Evolutionary conservation across 2,113 vertebrate genomes (phyloP), one percentile per base, ranked within the genome.

Genomic region (Brienomyrus longianalis): DNA sequence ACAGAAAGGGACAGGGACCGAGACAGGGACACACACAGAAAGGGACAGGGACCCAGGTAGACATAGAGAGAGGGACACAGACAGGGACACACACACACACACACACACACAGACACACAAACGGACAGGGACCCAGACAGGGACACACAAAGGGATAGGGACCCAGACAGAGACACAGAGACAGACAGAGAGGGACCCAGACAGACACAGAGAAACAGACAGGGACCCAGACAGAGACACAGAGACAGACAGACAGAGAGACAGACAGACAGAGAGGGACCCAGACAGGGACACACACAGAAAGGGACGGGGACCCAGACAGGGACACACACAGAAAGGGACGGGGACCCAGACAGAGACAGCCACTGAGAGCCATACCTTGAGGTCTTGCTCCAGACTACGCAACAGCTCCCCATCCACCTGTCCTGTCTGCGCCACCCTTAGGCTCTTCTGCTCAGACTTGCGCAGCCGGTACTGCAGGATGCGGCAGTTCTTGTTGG

Each of bases 401-500:
- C 98, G 95, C 86, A 99, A 97, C 83, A 99, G 96, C 88, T 99
- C 98, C 47, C 98, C 98, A 13, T 99, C 98, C 93, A 99, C 98
- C 54, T 98, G 98, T 19, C 98, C 98, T 0, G 97, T 99, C 96
- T 99, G 98, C 15, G 98, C 98, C 90, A 97, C 98, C 90, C 98
- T 97, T 94, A 99, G 95, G 92, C 98, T 98, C 94, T 98, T 98
- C 96, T 99, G 98, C 93, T 99, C 98, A 0, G 98, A 97, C 95
- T 99, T 99, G 91, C 98, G 97, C 93, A 99, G 97, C 85, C 98
- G 97, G 96, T 99, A 99, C 56, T 99, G 98, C 90, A 99, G 96
- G 92, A 99, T 99, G 90, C 98, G 97, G 93, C 98, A 99, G 95
- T 97, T 99, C 94, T 99, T 99, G 95, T 99, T 99, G 91, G 98